phyloP scores from a whole-genome alignment of 2,888 invertebrate genomes.

The Apantesis nais region DNA sequence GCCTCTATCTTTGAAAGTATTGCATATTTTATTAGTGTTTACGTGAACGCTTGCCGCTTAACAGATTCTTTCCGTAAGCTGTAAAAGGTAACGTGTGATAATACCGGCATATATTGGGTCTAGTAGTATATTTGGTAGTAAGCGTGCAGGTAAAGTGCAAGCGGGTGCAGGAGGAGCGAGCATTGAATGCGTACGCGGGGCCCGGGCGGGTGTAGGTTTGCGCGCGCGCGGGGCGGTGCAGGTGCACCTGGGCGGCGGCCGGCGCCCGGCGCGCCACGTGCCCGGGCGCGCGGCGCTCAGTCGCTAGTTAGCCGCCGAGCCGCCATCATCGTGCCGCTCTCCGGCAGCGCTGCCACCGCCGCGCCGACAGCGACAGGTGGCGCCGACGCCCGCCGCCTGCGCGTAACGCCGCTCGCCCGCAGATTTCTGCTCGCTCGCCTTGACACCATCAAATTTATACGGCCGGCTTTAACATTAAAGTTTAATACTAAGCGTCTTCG shows the following conservation, averaged over 20 bases:
- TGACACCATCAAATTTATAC: constrained; percentile 53
- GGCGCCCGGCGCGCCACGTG: constrained; percentile 74
- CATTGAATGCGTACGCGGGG: constrained; percentile 30
- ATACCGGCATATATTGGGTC: constrained; percentile 30
- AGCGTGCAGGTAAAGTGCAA: constrained; percentile 48
- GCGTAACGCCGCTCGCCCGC: constrained; percentile 59
- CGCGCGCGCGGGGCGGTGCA: constrained; percentile 52
- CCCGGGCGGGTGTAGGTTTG: constrained; percentile 34
- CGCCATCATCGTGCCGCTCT: constrained; percentile 51
- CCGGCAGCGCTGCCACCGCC: constrained; percentile 44
- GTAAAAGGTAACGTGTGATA: constrained; percentile 4
- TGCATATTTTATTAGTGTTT: constrained; percentile 45
- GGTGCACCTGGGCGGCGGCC: constrained; percentile 81
- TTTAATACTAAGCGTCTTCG: constrained; percentile 65
- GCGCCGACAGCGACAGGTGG: constrained; percentile 71
- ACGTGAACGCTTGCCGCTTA: constrained; percentile 18
- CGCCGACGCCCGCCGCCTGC: constrained; percentile 77
- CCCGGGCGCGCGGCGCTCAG: constrained; percentile 70
- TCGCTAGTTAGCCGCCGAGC: constrained; percentile 66
- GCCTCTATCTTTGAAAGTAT: constrained; percentile 33
- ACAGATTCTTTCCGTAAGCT: constrained; percentile 15
- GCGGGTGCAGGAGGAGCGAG: constrained; percentile 46
- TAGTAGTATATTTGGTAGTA: constrained; percentile 25
- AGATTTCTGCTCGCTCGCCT: constrained; percentile 46
- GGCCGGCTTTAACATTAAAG: constrained; percentile 68